These are phyloP conservation scores for Rhodeus uyekii DNA, from an alignment of 2,797 vertebrate species.

Conservation along the genomic window DNA sequence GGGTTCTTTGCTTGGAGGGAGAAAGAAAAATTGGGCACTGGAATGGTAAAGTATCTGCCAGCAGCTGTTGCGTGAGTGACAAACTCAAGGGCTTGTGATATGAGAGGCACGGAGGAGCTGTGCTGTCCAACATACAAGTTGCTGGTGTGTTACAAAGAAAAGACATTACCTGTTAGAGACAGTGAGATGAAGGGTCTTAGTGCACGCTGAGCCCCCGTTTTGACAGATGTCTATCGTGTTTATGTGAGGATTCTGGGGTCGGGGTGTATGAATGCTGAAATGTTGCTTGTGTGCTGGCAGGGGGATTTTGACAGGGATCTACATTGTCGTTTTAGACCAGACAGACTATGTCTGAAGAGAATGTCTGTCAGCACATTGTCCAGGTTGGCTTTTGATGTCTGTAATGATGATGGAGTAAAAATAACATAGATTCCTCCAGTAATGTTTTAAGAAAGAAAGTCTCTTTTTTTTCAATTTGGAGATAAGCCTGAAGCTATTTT, in stretches of 20 bases:
- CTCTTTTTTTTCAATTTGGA: not conserved
- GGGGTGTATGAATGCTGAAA: conserved; percentile 53
- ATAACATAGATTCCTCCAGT: conserved; percentile 21
- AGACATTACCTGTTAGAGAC: conserved; percentile 43
- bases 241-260: not conserved
- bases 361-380: conserved; percentile 59
- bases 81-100: conserved; percentile 84
- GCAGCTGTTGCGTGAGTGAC: conserved; percentile 90
- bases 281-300: conserved; percentile 59
- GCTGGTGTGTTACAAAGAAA: conserved; percentile 62
- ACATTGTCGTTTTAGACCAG: conserved; percentile 53
- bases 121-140: conserved; percentile 64
- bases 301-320: conserved; percentile 58
- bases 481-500: conserved; percentile 23
- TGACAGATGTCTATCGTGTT: not conserved
- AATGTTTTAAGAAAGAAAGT: not conserved
- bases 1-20: conserved; percentile 69
- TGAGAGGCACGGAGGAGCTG: conserved; percentile 78
- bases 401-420: conserved; percentile 43
- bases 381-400: conserved; percentile 36
- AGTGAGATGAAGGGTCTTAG: not conserved
- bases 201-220: not conserved
- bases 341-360: conserved; percentile 32
- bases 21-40: conserved; percentile 61
- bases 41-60: conserved; percentile 83